phyloP scores from a whole-genome alignment of 2,113 vertebrate species.

The Chaenogobius annularis region DNA sequence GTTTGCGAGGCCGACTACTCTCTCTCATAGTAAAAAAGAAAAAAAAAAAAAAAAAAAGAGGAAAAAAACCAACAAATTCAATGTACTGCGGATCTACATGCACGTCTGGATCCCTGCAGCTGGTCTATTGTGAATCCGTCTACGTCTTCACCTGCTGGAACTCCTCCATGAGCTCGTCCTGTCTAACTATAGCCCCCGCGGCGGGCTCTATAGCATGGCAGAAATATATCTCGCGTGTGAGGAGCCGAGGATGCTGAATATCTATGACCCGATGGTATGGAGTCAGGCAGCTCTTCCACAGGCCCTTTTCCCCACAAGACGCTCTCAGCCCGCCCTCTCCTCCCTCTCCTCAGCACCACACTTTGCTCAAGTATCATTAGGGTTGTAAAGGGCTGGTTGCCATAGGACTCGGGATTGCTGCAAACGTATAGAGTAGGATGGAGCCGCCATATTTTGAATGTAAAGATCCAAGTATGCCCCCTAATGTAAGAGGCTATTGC shows the following conservation, averaged over 20 bases:
- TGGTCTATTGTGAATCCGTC: background rate
- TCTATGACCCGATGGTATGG: constrained; percentile 65
- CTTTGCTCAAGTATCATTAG: constrained; percentile 72
- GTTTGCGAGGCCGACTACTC: too few species aligned
- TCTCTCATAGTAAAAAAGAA: too few species aligned
- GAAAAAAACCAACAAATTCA: too few species aligned
- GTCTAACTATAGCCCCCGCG: constrained; percentile 31
- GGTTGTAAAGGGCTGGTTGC: constrained; percentile 63
- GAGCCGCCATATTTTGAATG: constrained; percentile 55
- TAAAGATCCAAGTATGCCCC: constrained; percentile 46
- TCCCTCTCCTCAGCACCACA: constrained; percentile 53
- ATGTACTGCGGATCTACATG: too few species aligned
- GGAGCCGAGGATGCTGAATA: constrained; percentile 56
- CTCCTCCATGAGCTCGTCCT: background rate
- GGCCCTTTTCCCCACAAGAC: constrained; percentile 63
- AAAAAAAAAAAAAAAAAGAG: too few species aligned
- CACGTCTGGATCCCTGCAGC: background rate
- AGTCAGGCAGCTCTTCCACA: constrained; percentile 66
- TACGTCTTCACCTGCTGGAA: background rate
- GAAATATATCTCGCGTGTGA: constrained; percentile 17
- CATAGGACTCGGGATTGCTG: constrained; percentile 45
- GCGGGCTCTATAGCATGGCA: constrained; percentile 14
- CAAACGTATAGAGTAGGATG: constrained; percentile 52
- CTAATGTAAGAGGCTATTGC: constrained; percentile 16
- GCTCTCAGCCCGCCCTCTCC: constrained; percentile 60